These are phyloP conservation scores for Centrocercus urophasianus DNA, from an alignment of 2,113 vertebrate genomes.

Conservation along the genomic window DNA sequence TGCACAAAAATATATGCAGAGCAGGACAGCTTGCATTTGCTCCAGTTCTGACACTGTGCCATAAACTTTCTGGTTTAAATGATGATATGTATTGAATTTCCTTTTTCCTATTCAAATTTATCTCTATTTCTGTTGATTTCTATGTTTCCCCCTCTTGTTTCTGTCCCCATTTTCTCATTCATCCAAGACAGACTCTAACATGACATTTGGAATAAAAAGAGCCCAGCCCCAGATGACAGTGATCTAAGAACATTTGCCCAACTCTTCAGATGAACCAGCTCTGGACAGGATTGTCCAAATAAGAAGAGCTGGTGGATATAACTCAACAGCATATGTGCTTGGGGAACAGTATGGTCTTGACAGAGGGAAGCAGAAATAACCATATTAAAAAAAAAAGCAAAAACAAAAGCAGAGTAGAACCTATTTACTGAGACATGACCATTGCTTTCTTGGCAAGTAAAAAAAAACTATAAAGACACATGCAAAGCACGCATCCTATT, in stretches of 20 bases:
- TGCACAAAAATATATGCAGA: background rate
- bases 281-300: background rate
- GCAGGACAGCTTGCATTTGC: background rate
- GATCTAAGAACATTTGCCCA: background rate
- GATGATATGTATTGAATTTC: fast-evolving
- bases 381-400: background rate
- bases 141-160: background rate
- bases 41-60: background rate
- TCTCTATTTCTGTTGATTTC: background rate
- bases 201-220: background rate
- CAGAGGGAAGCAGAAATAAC: background rate
- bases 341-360: background rate
- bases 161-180: background rate
- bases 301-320: background rate
- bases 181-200: background rate
- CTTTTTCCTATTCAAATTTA: background rate
- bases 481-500: background rate
- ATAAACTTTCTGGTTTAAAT: background rate
- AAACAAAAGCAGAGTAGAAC: background rate
- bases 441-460: background rate
- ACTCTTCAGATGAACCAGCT: background rate
- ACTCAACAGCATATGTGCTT: background rate
- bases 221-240: background rate
- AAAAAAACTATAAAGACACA: background rate
- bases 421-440: background rate